Evolutionary conservation across 2,888 invertebrate genomes (phyloP).

Genomic region (Syrphus vitripennis): DNA sequence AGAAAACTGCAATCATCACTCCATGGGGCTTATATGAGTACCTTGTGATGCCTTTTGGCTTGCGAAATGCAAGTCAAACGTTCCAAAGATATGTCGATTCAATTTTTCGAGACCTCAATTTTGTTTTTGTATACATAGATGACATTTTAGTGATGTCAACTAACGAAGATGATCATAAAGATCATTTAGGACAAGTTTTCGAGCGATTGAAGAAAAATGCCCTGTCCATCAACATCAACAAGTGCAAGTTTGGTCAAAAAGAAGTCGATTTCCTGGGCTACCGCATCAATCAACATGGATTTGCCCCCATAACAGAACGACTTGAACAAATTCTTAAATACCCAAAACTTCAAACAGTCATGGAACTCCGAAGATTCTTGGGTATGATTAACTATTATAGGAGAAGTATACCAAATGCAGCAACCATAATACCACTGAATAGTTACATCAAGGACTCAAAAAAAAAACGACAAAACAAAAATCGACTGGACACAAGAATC

Average conservation of each 20-base stretch:
- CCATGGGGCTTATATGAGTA: conserved; percentile 77
- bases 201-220: neutral
- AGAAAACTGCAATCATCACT: conserved; percentile 72
- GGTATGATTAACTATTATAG: conserved; percentile 21
- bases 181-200: neutral
- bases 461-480: conserved; percentile 12
- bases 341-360: conserved; percentile 7
- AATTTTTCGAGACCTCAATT: conserved; percentile 71
- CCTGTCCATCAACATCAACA: conserved; percentile 1
- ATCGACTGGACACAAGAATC: neutral
- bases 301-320: neutral
- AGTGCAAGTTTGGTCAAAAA: neutral
- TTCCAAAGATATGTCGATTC: conserved; percentile 74
- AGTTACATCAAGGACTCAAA: neutral
- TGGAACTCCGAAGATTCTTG: conserved; percentile 17
- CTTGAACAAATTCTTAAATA: neutral
- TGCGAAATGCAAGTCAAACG: conserved; percentile 76
- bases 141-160: conserved; percentile 10
- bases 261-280: conserved; percentile 19
- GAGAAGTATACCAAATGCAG: conserved; percentile 21
- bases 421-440: neutral
- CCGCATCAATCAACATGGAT: no score
- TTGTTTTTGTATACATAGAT: neutral
- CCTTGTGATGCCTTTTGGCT: conserved; percentile 75
- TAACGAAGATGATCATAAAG: neutral